Base-by-base conservation (phyloP, 2,797 vertebrate species). In the Chaunax sp. region DNA sequence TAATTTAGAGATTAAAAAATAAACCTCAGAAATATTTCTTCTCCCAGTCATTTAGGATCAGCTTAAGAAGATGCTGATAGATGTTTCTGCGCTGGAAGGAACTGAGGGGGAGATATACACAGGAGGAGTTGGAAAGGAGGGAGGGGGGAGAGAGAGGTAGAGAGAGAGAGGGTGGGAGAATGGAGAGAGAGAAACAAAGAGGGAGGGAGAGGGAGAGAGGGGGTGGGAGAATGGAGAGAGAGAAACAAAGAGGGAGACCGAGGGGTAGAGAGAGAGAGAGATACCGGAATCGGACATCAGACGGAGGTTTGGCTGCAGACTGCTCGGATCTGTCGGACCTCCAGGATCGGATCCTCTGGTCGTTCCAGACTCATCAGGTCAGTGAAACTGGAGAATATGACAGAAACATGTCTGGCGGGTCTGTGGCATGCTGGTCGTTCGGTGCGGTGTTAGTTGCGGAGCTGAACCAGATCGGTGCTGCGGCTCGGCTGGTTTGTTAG, bases 301-400 rank as follows among this genome's bases (percentile, higher is more conserved):
- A 51, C 80, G 65, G 67, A 62, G 84, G 26, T 62, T 22, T 30
- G 76, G 76, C 72, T 66, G 66, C 85, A 87, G 68, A 87, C 83
- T 55, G 77, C 8, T 87, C 78, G 38, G 64, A 82, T 80, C 73
- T 61, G 41, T 52, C 6, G 60, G 70, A 18, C 73, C 71, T 16
- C 74, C 58, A 10, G 33, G 33, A 16, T 38, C 37, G 37, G 37
- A 14, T 38, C 37, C 14, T 67, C 71, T 11, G 47, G 46, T 28
- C 62, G 14, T 69, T 79, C 33, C 83, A 77, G 62, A 63, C 75
- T 53, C 89, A 77, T 46, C 85, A 91, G 90, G 90, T 91, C 25
- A 86, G 90, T 91, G 56, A 58, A 77, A 62, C 28, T 19, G 19
- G 28, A 6, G 9, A 25, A 33, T 14, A 3, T 33, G 23, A 51